Conservation (phyloP, 2,888 invertebrate species). For the Eristalinus aeneus region DNA sequence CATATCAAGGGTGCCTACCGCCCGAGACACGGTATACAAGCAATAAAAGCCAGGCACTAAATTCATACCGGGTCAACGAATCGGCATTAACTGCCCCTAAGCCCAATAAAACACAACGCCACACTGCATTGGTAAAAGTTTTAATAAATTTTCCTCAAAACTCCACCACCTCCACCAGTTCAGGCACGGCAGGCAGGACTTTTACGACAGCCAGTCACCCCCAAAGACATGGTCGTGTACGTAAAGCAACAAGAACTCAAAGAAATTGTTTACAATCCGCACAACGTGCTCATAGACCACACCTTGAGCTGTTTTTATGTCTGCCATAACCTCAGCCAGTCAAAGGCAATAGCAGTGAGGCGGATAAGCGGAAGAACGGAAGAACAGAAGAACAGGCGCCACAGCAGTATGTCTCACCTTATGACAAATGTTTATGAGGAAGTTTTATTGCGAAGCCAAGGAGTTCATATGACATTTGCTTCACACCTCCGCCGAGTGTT, state of each 20-base stretch:
- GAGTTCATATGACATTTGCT: conserved; percentile 69
- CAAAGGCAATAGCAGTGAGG: conserved; percentile 9
- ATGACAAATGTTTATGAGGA: conserved; percentile 70
- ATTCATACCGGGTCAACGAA: conserved; percentile 50
- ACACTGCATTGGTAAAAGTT: conserved; percentile 60
- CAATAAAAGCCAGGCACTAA: conserved; percentile 31
- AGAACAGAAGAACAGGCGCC: background rate
- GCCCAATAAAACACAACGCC: conserved; percentile 49
- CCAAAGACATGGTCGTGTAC: background rate
- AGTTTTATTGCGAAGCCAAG: conserved; percentile 67
- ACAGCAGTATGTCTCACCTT: conserved; percentile 58
- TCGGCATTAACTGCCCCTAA: conserved; percentile 59
- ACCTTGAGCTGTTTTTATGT: conserved; percentile 61
- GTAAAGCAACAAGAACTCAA: conserved; percentile 27
- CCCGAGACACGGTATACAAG: background rate
- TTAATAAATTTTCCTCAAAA: conserved; percentile 59
- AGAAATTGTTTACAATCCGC: conserved; percentile 52
- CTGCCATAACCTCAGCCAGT: conserved; percentile 46
- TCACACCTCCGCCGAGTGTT: conserved; percentile 67
- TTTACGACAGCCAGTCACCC: conserved; percentile 40
- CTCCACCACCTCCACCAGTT: background rate
- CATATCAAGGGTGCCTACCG: conserved; percentile 2
- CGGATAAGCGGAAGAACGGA: background rate
- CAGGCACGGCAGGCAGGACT: conserved; percentile 1
- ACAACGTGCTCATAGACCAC: conserved; percentile 44